Percentiles rank a stretch among this genome's conserved stretches.
Conservation (phyloP, 2,888 invertebrate species). For the Lasiommata megera region DNA sequence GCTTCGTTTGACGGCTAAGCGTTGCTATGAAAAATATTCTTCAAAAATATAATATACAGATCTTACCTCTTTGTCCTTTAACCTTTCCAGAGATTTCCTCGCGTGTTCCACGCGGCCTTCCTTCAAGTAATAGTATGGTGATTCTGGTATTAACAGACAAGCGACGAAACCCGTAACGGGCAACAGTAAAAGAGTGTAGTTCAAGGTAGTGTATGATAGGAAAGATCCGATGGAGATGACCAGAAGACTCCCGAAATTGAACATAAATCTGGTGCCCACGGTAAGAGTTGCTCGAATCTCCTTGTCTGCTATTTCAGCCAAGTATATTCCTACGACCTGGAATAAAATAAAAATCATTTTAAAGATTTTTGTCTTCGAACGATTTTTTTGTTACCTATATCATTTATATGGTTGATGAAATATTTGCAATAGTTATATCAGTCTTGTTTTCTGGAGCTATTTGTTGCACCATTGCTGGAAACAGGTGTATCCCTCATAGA, state of each 20-base stretch:
- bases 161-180: constrained; percentile 68
- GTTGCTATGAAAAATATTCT: no score
- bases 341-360: constrained; percentile 34
- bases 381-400: no score
- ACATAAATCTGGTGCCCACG: constrained; percentile 52
- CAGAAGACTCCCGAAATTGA: constrained; percentile 60
- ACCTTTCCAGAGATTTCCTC: constrained; percentile 51
- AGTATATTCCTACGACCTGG: constrained; percentile 63
- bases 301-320: constrained; percentile 69
- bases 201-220: constrained; percentile 53
- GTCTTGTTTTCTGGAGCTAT: no score
- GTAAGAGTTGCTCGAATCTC: constrained; percentile 61
- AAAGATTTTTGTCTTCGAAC: no score
- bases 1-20: no score
- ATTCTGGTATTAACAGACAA: constrained; percentile 81
- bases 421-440: no score
- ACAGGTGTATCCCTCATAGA: no score
- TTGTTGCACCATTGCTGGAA: no score
- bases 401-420: no score
- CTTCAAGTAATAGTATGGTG: constrained; percentile 81
- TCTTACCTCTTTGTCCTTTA: constrained; percentile 56
- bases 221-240: constrained; percentile 63
- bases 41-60: background rate
- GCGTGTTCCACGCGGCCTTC: constrained; percentile 69
- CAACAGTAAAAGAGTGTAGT: constrained; percentile 64